Conservation (phyloP, 1,140 invertebrate species). For the Augochlora pura region DNA sequence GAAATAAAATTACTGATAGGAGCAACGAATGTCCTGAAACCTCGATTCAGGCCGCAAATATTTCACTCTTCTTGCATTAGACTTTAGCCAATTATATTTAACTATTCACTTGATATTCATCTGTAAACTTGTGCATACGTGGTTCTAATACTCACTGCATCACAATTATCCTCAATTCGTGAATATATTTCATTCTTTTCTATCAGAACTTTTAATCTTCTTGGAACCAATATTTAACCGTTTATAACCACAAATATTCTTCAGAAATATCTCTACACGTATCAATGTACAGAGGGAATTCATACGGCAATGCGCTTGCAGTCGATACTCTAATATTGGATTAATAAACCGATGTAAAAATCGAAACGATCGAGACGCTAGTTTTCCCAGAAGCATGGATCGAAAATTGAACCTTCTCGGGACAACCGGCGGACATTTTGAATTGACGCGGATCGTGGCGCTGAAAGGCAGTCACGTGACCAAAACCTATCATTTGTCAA, state of each 20-base stretch:
- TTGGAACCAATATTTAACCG: too few relatives aligned
- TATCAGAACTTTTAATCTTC: neutral
- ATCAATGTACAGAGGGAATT: neutral
- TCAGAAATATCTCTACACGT: neutral
- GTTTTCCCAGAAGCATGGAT: neutral
- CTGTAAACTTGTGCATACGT: neutral
- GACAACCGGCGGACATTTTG: neutral
- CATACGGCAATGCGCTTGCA: too few relatives aligned
- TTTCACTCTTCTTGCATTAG: too few relatives aligned
- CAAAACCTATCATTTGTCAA: neutral
- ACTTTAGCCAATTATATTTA: neutral
- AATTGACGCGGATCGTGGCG: neutral
- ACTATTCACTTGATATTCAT: neutral
- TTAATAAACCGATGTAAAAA: neutral
- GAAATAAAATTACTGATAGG: neutral
- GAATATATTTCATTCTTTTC: neutral
- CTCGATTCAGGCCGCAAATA: neutral
- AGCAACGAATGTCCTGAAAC: neutral
- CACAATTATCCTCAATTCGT: neutral
- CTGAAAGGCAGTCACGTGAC: neutral
- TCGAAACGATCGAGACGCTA: neutral
- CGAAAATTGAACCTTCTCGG: neutral
- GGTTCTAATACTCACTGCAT: too few relatives aligned
- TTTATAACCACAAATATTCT: neutral
- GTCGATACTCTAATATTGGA: neutral